Base-by-base conservation (phyloP, 2,797 vertebrate species). In the Fratercula arctica region DNA sequence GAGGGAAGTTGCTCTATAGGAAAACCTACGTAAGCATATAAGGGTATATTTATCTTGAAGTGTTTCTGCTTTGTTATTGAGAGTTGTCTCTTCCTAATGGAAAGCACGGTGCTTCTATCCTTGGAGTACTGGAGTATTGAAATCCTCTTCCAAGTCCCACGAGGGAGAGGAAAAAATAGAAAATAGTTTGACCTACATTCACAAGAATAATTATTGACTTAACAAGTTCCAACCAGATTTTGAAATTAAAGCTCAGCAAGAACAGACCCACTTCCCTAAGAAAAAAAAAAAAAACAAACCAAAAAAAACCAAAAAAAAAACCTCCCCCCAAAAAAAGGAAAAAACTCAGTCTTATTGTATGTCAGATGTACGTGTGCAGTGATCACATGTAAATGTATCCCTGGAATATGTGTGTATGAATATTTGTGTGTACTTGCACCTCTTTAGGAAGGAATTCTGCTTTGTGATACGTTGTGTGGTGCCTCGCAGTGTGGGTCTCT, bases 151-250 rank as follows among this genome's bases (percentile, higher is more conserved):
- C 39, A 19, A 39, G 51, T 26, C 85, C 61, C 45, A 33, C 24
- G 80, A 56, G 13, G 50, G 60, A 89, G 68, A 85, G 26, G 43
- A 85, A 80, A 85, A 93, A 85, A 63, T 46, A 87, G 31, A 54
- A 94, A 89, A 67, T n/a, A 91, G 86, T 95, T 75, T 97, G 97
- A 97, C 97, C 97, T 96, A 97, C 87, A 97, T 98, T 97, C 85
- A 39, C 84, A 68, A 85, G 96, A 95, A 97, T 96, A 97, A 98
- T 97, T 97, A 98, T 92, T 89, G 96, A 95, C 90, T 96, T 97
- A 95, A 95, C 76, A 59, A 95, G 90, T 92, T 93, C 95, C 94
- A 93, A 93, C 92, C 56, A 93, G 78, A 89, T 91, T 97, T 96
- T 92, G 89, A 75, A 85, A 95, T 97, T 97, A 95, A 96, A 94